Evolutionary conservation across 1,140 invertebrate species (phyloP).

Genomic region (Spodoptera litura): DNA sequence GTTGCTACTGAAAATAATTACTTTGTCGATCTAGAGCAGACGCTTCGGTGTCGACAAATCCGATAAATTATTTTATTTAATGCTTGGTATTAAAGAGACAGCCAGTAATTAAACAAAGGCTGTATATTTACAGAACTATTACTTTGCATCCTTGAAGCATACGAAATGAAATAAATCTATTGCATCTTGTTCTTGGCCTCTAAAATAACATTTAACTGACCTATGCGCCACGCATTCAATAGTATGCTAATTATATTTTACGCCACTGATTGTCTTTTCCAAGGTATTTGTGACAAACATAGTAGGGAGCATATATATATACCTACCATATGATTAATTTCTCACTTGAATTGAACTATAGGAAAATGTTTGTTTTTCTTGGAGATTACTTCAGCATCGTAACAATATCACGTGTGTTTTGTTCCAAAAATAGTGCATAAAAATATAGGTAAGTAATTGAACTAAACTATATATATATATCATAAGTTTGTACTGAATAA

Average conservation of each 20-base stretch:
- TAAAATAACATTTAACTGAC: slow-evolving; percentile 28
- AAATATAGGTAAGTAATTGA: too few relatives aligned
- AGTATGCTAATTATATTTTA: slow-evolving; percentile 15
- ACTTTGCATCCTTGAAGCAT: neutral
- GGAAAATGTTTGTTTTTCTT: neutral
- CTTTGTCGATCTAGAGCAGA: neutral
- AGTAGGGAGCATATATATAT: too few relatives aligned
- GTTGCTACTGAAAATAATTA: neutral
- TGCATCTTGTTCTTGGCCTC: slow-evolving; percentile 32
- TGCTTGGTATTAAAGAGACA: too few relatives aligned
- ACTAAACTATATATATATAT: too few relatives aligned
- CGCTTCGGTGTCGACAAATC: neutral
- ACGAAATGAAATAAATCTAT: neutral
- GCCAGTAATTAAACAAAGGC: too few relatives aligned
- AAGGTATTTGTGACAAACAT: neutral
- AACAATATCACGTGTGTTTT: too few relatives aligned
- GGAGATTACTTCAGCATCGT: neutral
- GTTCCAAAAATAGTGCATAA: too few relatives aligned
- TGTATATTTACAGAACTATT: too few relatives aligned
- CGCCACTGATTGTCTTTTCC: neutral
- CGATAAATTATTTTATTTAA: too few relatives aligned
- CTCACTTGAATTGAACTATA: neutral
- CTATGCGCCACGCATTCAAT: slow-evolving; percentile 10
- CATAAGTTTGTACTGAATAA: neutral
- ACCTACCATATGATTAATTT: too few relatives aligned